These are phyloP conservation scores for Holocentrus rufus DNA, from an alignment of 2,797 vertebrate genomes.

Conservation along the genomic window DNA sequence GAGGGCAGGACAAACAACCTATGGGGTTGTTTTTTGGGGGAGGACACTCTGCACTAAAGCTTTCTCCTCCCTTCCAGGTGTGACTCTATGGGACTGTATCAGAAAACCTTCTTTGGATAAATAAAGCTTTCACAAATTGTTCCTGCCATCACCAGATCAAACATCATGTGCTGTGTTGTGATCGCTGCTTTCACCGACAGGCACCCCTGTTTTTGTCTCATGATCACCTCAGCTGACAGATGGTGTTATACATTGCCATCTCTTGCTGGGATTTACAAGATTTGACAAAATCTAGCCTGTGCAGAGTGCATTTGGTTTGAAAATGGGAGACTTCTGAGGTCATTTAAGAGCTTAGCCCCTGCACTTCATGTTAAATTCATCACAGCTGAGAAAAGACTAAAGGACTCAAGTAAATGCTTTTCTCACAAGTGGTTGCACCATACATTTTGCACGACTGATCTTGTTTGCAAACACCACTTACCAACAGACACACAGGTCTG, in stretches of 20 bases:
- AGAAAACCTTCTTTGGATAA: neutral
- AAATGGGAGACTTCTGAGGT: neutral
- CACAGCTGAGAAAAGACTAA: neutral
- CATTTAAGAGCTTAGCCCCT: neutral
- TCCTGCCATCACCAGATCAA: neutral
- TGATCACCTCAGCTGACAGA: neutral
- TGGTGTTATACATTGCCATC: neutral
- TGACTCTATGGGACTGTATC: neutral
- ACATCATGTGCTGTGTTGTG: neutral
- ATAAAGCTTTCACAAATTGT: neutral
- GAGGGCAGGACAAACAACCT: no score
- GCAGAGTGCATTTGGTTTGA: neutral
- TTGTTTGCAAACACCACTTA: neutral
- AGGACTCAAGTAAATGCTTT: neutral
- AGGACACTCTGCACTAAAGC: no score
- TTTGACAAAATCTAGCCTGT: neutral
- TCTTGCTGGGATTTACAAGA: neutral
- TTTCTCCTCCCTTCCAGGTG: neutral
- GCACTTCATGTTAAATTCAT: neutral
- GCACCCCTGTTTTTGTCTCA: neutral
- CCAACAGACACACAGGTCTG: neutral
- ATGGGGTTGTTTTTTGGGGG: no score
- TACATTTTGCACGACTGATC: slow-evolving; percentile 1
- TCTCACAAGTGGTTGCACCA: neutral
- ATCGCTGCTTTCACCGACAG: neutral